Percentiles rank a stretch among this genome's conserved stretches.
These are phyloP conservation scores for Danaus melanippus DNA, from an alignment of 1,140 invertebrate species.

Conservation along the genomic window DNA sequence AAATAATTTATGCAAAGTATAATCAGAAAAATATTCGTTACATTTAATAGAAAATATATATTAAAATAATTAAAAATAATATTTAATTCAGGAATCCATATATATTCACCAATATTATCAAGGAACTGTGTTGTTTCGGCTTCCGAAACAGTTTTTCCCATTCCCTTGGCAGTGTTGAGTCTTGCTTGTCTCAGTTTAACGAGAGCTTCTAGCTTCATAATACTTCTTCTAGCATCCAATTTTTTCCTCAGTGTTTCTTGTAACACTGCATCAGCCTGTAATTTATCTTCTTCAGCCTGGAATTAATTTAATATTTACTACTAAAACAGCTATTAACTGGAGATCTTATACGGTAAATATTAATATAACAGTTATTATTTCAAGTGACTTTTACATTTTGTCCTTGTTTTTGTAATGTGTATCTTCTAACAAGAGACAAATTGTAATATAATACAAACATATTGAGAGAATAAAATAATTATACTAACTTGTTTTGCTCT, in stretches of 20 bases:
- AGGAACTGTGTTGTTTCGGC: constrained; percentile 33
- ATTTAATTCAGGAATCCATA: too few species aligned
- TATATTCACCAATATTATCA: constrained; percentile 18
- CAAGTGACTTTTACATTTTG: too few species aligned
- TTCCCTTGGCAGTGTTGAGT: constrained; percentile 73
- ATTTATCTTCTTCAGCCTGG: constrained; percentile 77
- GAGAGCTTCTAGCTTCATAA: constrained; percentile 75
- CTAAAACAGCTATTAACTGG: background rate
- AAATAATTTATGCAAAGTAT: too few species aligned
- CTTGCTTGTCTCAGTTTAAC: constrained; percentile 76
- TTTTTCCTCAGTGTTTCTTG: constrained; percentile 79
- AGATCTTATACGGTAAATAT: background rate
- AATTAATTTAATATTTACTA: constrained; percentile 16
- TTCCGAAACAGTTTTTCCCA: constrained; percentile 73
- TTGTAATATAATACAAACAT: background rate
- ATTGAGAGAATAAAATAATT: constrained; percentile 6
- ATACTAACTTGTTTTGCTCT: constrained; percentile 72
- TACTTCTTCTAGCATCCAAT: constrained; percentile 76
- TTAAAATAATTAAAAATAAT: too few species aligned
- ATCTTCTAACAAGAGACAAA: too few species aligned
- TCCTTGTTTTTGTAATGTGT: too few species aligned
- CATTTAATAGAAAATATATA: too few species aligned
- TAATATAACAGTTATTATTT: too few species aligned
- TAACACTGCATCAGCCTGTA: constrained; percentile 79
- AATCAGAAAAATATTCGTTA: too few species aligned